Evolutionary conservation across 1,140 invertebrate genomes (phyloP), one percentile per base, ranked within the genome.

Genomic region (Plutomurus gul): DNA sequence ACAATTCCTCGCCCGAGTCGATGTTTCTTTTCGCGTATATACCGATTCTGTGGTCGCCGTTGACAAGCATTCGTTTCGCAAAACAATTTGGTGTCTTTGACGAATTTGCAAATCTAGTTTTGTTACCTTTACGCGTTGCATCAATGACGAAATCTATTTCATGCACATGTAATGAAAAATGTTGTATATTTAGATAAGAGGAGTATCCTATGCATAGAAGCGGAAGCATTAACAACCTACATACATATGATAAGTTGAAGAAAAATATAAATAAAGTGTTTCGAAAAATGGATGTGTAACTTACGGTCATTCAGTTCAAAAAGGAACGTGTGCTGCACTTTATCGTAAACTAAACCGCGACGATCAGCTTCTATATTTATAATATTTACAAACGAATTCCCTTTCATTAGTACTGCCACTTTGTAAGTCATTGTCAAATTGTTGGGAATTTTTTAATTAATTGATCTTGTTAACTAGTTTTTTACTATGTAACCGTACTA

Each of bases 311-410:
- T 90, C 4, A 90, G 84, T 84, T 91, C 89, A 82, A 91, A 91
- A 4, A 91, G 86, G 84, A 91, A 91, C 80, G 89, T 90, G 80
- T 88, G 90, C 86, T 89, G 89, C 76, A 89, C 87, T 82, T 89
- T 89, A 82, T 91, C 90, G 84, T 92, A 91, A 3, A 91, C 88
- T 84, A 89, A 89, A 20, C 91, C 90, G 70, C 90, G 84, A 77
- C 90, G 83, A 84, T 91, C 90, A 37, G 90, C 90, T 84, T 91
- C 90, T n/a, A n/a, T n/a, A n/a, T n/a, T n/a, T n/a, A n/a, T n/a
- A n/a, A n/a, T n/a, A n/a, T n/a, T n/a, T n/a, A n/a, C n/a, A n/a
- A n/a, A n/a, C n/a, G n/a, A n/a, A n/a, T n/a, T n/a, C n/a, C n/a
- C n/a, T n/a, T n/a, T n/a, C n/a, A n/a, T n/a, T n/a, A n/a, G n/a